Evolutionary conservation across 2,888 invertebrate genomes (phyloP).

Genomic region (Apamea epomidion): DNA sequence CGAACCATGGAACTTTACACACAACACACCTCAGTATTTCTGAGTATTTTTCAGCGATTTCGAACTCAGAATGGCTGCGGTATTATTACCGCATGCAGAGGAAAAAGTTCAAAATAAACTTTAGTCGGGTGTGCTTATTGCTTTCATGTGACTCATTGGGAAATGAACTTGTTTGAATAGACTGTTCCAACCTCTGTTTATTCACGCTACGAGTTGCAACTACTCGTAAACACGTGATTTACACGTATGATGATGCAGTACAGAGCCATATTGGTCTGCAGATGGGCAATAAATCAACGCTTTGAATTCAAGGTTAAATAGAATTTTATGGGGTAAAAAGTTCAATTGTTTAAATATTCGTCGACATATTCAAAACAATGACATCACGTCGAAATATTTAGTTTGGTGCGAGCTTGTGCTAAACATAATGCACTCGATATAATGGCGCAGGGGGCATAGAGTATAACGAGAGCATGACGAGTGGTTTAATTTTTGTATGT

Average conservation of each 20-base stretch:
- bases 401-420: conserved; percentile 22
- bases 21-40: background rate
- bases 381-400: conserved; percentile 58
- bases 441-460: background rate
- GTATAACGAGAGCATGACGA: background rate
- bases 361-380: conserved; percentile 62
- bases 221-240: conserved; percentile 14
- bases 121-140: background rate
- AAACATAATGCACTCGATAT: conserved; percentile 31
- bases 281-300: conserved; percentile 46
- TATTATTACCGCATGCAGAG: conserved; percentile 18
- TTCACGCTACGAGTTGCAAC: conserved; percentile 2
- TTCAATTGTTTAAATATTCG: conserved; percentile 60
- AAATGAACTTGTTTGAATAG: conserved; percentile 18
- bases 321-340: conserved; percentile 52
- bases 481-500: conserved; percentile 13
- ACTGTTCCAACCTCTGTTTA: background rate
- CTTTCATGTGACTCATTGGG: conserved; percentile 29
- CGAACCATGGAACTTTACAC: conserved; percentile 16
- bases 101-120: conserved; percentile 35
- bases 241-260: conserved; percentile 22
- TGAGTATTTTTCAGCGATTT: conserved; percentile 17
- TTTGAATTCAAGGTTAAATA: conserved; percentile 53
- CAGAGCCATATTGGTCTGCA: conserved; percentile 22
- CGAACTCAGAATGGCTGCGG: background rate